Evolutionary conservation across 2,797 vertebrate genomes (phyloP).

Genomic region (Sebastes kiyomatsui): DNA sequence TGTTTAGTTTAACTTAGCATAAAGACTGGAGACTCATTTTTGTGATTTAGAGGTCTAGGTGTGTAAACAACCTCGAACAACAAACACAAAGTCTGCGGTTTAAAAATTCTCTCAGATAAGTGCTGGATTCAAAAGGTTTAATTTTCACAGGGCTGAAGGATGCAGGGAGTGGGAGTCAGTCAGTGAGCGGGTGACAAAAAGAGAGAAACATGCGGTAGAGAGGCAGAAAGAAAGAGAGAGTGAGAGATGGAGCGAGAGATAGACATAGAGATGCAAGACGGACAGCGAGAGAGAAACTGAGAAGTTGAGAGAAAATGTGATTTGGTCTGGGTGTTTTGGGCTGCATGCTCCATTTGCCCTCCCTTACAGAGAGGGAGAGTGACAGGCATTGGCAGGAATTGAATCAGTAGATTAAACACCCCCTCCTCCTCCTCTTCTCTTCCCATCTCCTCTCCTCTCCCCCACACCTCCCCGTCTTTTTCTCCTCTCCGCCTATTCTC

Average conservation of each 20-base stretch:
- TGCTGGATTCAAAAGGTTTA: slow-evolving; percentile 56
- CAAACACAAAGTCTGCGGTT: slow-evolving; percentile 50
- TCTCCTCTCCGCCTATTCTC: slow-evolving; percentile 55
- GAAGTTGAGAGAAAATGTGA: slow-evolving; percentile 79
- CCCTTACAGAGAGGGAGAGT: slow-evolving; percentile 78
- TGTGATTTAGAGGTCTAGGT: neutral
- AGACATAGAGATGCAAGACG: slow-evolving; percentile 63
- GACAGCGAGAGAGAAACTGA: slow-evolving; percentile 50
- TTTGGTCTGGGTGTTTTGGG: slow-evolving; percentile 80
- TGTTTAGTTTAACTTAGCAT: neutral
- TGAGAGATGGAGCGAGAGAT: slow-evolving; percentile 40
- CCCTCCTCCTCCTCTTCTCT: slow-evolving; percentile 59
- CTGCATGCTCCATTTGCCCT: slow-evolving; percentile 83
- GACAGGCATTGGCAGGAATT: slow-evolving; percentile 83
- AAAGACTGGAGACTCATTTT: neutral
- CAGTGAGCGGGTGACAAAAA: slow-evolving; percentile 39
- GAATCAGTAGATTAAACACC: slow-evolving; percentile 87
- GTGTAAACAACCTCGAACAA: slow-evolving; percentile 23
- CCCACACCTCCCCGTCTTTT: slow-evolving; percentile 22
- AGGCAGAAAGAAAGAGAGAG: slow-evolving; percentile 22
- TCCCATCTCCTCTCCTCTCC: slow-evolving; percentile 25
- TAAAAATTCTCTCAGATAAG: slow-evolving; percentile 51
- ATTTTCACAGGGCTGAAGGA: slow-evolving; percentile 54
- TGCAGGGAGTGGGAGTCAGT: slow-evolving; percentile 26
- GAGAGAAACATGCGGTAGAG: slow-evolving; percentile 39